These are phyloP conservation scores for Lissonota sp. DNA, from an alignment of 2,888 invertebrate species.

Conservation along the genomic window DNA sequence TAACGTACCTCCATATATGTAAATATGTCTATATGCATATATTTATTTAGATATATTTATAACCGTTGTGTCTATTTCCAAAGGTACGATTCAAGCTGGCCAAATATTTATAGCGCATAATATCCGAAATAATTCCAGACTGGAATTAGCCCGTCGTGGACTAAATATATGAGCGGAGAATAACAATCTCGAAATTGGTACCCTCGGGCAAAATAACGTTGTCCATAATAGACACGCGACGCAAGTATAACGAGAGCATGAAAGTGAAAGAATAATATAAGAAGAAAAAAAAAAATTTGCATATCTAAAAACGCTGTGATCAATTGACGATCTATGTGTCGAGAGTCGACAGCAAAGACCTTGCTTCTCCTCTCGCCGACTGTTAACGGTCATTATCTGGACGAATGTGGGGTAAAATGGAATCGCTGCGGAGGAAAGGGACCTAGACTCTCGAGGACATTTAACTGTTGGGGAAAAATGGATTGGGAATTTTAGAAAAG, in stretches of 20 bases:
- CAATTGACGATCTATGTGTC: not conserved
- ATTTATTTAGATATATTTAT: no score
- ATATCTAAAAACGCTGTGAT: not conserved
- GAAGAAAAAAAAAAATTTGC: not conserved
- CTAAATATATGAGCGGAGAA: constrained; percentile 45
- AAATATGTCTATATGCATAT: no score
- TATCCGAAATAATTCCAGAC: constrained; percentile 46
- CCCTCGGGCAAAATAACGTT: not conserved
- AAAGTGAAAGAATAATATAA: not conserved
- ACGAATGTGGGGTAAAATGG: not conserved
- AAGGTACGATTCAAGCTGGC: constrained; percentile 10
- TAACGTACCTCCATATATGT: not conserved
- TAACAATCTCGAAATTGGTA: constrained; percentile 37
- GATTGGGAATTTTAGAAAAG: no score
- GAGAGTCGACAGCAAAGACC: not conserved
- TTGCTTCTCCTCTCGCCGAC: constrained; percentile 19
- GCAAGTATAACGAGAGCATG: constrained; percentile 4
- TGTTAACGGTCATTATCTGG: not conserved
- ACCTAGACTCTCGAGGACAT: no score
- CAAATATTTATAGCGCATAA: constrained; percentile 40
- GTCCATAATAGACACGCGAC: constrained; percentile 8
- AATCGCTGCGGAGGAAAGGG: not conserved
- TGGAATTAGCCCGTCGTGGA: constrained; percentile 24
- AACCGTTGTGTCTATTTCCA: constrained; percentile 21
- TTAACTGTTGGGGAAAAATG: no score